phyloP scores from a whole-genome alignment of 2,797 vertebrate species.

The Arnoldichthys spilopterus region DNA sequence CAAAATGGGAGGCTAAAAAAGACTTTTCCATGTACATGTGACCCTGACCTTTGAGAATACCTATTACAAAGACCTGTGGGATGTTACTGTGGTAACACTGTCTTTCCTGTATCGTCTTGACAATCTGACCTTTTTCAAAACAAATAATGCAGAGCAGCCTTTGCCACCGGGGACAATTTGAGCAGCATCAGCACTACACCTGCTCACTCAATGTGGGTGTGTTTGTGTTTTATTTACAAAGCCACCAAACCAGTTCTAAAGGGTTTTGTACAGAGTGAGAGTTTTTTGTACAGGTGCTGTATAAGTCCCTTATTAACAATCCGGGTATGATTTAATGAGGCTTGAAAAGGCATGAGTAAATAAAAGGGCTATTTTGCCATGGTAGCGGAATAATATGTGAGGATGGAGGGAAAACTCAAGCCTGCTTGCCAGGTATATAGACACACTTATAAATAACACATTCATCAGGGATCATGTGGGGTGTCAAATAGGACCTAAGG shows the following conservation, averaged over 20 bases:
- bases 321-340: not conserved
- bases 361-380: not conserved
- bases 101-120: constrained; percentile 12
- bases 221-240: constrained; percentile 12
- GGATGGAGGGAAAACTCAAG: no score
- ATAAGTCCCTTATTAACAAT: not conserved
- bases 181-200: constrained; percentile 19
- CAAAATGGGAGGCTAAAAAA: not conserved
- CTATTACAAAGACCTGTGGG: constrained; percentile 6
- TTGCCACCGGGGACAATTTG: constrained; percentile 5
- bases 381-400: not conserved
- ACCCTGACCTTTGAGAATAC: not conserved
- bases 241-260: constrained; percentile 4
- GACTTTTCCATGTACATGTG: not conserved
- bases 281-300: not conserved
- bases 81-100: constrained; percentile 22
- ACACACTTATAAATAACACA: no score
- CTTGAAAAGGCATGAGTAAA: not conserved
- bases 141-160: not conserved
- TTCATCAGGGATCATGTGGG: no score
- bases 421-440: no score
- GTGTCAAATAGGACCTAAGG: no score
- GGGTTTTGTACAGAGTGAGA: not conserved
- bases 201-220: constrained; percentile 2
- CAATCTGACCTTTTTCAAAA: constrained; percentile 19